Percentiles rank a stretch among this genome's conserved stretches.
Evolutionary conservation across 2,113 vertebrate species (phyloP).

Genomic region (Crotalus helleri): DNA sequence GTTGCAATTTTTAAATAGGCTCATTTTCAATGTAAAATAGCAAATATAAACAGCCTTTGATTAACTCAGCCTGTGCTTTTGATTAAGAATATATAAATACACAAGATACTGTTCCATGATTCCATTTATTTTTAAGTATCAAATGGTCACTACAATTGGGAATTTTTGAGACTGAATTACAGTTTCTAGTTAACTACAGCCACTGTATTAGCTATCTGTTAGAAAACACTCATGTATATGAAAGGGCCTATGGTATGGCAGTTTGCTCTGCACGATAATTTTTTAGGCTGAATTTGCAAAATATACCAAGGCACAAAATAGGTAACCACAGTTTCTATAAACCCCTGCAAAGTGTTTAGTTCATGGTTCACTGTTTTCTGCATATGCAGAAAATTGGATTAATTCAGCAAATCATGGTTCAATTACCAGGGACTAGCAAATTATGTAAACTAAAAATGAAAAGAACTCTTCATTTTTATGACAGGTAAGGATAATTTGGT

Average conservation of each 20-base stretch:
- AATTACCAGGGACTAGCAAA: neutral
- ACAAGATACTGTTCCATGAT: neutral
- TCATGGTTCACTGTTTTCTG: neutral
- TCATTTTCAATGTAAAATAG: neutral
- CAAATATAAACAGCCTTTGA: neutral
- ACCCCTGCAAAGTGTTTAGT: neutral
- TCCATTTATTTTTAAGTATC: neutral
- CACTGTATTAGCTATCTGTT: neutral
- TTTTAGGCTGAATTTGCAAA: neutral
- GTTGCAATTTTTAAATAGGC: neutral
- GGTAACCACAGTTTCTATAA: neutral
- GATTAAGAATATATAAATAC: neutral
- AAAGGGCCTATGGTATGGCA: neutral
- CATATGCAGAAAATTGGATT: neutral
- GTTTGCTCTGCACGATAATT: neutral
- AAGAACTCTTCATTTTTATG: neutral
- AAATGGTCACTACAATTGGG: neutral
- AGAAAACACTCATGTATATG: neutral
- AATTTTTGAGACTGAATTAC: neutral
- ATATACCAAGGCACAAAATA: neutral
- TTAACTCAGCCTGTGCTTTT: neutral
- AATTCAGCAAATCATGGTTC: neutral
- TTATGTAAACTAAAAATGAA: neutral
- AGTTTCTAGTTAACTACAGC: neutral
- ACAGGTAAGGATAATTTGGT: neutral